A percentile compares a stretch with the other conserved stretches of the same genome.
These are phyloP conservation scores for Pterois miles DNA, from an alignment of 2,797 vertebrate species.

Conservation along the genomic window DNA sequence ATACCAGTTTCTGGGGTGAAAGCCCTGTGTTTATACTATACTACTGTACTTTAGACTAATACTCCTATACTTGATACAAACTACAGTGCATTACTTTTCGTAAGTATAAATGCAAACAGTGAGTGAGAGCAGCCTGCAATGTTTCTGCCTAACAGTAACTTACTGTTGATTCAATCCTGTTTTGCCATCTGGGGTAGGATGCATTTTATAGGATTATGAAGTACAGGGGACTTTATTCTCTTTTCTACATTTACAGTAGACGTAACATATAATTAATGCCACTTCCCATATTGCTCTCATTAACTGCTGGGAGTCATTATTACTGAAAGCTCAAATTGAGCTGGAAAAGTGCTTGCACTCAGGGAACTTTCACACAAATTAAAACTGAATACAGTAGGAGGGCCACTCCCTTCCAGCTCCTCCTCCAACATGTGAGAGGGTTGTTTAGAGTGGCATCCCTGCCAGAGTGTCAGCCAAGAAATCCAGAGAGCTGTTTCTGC, in stretches of 20 bases:
- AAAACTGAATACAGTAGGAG: not conserved
- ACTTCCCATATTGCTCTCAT: not conserved
- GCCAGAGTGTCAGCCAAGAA: constrained; percentile 20
- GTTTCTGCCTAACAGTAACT: not conserved
- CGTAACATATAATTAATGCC: not conserved
- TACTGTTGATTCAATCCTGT: not conserved
- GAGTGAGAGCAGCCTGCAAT: not conserved
- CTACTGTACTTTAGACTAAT: too few species aligned
- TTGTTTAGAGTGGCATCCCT: constrained; percentile 45
- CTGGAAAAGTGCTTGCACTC: not conserved
- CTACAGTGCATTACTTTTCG: not conserved
- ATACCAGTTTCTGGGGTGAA: not conserved
- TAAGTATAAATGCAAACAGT: not conserved
- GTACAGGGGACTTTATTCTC: not conserved
- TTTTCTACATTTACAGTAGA: not conserved
- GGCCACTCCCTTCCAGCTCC: constrained; percentile 24
- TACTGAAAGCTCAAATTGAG: not conserved
- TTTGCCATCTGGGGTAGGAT: not conserved
- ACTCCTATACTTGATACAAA: too few species aligned
- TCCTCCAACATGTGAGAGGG: constrained; percentile 16
- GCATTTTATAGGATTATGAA: not conserved
- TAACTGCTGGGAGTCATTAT: not conserved
- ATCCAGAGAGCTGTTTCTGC: constrained; percentile 24
- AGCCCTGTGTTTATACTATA: not conserved
- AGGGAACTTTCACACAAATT: not conserved